A percentile compares a stretch with the other conserved stretches of the same genome.
These are phyloP conservation scores for Anas platyrhynchos DNA, from an alignment of 2,113 vertebrate genomes.

Conservation along the genomic window DNA sequence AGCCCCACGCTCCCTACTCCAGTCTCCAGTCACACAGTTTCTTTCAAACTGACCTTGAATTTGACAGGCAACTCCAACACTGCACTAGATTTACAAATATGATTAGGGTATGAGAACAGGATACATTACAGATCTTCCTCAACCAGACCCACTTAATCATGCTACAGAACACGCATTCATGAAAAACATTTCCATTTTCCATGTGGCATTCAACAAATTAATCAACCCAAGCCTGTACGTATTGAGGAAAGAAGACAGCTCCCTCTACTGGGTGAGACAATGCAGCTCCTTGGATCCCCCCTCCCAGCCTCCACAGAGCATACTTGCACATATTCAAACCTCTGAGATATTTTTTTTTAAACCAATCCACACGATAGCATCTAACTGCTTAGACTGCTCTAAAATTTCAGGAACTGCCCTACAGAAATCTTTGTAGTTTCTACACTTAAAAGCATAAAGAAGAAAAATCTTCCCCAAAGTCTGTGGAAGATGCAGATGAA, in stretches of 20 bases:
- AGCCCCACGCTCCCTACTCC: neutral
- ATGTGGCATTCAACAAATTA: neutral
- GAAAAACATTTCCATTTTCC: neutral
- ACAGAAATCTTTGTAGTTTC: neutral
- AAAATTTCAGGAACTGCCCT: neutral
- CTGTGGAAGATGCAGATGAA: neutral
- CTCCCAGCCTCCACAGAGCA: neutral
- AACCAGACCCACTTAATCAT: neutral
- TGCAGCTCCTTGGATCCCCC: neutral
- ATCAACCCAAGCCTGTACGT: neutral
- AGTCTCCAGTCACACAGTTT: constrained; percentile 25
- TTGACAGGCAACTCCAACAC: constrained; percentile 5
- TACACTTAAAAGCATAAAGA: neutral
- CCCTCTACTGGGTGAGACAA: constrained; percentile 28
- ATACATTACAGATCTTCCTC: neutral
- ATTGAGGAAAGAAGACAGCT: neutral
- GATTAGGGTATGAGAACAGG: neutral
- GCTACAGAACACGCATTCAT: neutral
- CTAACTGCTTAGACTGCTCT: neutral
- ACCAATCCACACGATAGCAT: neutral
- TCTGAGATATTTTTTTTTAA: neutral
- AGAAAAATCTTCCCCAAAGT: neutral
- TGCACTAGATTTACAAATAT: constrained; percentile 23
- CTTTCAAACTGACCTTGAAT: constrained; percentile 47
- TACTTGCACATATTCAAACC: neutral